These are phyloP conservation scores for Amazonetta brasiliensis DNA, from an alignment of 2,797 vertebrate genomes.

Conservation along the genomic window DNA sequence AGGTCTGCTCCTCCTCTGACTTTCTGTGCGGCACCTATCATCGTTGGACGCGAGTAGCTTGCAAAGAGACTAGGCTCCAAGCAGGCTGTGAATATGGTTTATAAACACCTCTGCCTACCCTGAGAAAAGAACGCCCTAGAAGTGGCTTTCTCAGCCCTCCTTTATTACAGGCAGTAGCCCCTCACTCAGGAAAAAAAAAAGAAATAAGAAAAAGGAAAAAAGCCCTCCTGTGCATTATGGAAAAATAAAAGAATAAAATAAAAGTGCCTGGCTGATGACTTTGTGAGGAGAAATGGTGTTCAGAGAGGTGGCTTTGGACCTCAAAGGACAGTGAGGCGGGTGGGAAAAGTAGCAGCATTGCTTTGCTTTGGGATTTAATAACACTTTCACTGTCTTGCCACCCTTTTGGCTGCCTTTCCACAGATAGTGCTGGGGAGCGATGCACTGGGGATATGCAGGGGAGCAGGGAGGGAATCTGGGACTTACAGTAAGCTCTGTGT, in stretches of 20 bases:
- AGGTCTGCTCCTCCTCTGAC: conserved; percentile 38
- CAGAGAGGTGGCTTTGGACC: neutral
- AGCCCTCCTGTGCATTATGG: neutral
- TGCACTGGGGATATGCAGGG: neutral
- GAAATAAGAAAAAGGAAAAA: neutral
- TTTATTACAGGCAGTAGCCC: neutral
- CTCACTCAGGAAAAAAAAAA: neutral
- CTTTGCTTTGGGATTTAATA: conserved; percentile 28
- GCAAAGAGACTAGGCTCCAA: conserved; percentile 10
- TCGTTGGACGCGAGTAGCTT: neutral
- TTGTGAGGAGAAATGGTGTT: conserved; percentile 2
- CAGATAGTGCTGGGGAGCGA: neutral
- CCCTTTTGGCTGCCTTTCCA: neutral
- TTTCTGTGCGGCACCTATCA: conserved; percentile 37
- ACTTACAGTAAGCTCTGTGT: neutral
- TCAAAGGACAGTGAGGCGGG: neutral
- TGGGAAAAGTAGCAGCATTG: neutral
- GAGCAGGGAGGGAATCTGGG: neutral
- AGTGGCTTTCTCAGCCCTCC: neutral
- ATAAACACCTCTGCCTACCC: neutral
- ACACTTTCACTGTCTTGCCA: neutral
- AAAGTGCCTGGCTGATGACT: neutral
- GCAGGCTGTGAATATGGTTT: neutral
- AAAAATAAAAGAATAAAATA: neutral
- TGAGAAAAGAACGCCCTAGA: neutral